A percentile compares a stretch with the other conserved stretches of the same genome.
Conservation (phyloP, 2,888 invertebrate species). For the Trachelus stipa region DNA sequence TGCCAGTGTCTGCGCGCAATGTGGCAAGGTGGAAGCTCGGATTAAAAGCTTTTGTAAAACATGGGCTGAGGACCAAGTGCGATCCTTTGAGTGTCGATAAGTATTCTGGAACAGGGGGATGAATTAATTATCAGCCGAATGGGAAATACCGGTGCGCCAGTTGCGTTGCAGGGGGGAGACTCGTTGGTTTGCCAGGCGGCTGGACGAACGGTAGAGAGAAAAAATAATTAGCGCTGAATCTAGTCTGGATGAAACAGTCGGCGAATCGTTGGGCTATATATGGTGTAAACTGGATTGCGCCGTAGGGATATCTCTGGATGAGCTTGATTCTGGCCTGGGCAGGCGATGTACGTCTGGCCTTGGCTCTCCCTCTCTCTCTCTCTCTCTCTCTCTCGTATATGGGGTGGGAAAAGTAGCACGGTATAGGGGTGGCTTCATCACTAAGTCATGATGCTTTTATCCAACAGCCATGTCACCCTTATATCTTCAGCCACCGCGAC, state of each 20-base stretch:
- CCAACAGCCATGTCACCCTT: conserved; percentile 47
- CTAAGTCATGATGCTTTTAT: conserved; percentile 65
- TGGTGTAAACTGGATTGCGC: conserved; percentile 10
- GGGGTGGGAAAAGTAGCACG: conserved; percentile 17
- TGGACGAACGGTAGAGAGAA: not conserved
- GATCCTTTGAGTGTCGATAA: not conserved
- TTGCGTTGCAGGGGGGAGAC: not conserved
- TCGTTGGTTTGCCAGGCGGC: not conserved
- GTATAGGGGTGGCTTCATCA: conserved; percentile 54
- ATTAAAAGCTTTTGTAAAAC: not conserved
- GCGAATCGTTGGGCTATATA: not conserved
- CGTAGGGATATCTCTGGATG: not conserved
- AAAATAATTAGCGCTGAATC: not conserved
- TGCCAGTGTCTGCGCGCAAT: not conserved
- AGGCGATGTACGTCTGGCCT: conserved; percentile 23
- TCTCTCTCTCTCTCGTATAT: conserved; percentile 20
- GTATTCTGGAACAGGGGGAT: not conserved
- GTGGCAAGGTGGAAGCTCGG: not conserved
- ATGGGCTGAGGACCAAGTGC: not conserved
- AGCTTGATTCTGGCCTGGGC: not conserved
- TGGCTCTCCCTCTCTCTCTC: conserved; percentile 17
- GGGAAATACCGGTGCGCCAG: not conserved
- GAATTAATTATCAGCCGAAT: not conserved
- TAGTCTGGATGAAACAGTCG: not conserved
- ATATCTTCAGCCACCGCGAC: conserved; percentile 34